Evolutionary conservation across 2,888 invertebrate species (phyloP).

Genomic region (Idaea aversata): DNA sequence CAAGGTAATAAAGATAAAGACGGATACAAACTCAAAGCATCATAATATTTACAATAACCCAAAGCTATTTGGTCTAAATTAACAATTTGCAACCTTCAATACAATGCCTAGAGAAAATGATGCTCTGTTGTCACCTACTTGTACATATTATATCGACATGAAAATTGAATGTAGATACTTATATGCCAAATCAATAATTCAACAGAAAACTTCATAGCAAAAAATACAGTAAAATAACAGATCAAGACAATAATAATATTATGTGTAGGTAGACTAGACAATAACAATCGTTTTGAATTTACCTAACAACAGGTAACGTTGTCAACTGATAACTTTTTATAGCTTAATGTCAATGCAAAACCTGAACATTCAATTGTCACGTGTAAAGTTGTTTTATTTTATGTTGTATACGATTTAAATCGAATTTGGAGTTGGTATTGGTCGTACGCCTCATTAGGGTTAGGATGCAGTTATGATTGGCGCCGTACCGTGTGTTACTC

Average conservation of each 20-base stretch:
- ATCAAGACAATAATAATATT: not conserved
- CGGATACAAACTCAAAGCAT: not conserved
- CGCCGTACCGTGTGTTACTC: conserved; percentile 54
- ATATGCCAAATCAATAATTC: not conserved
- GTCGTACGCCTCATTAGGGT: conserved; percentile 35
- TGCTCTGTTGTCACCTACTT: not conserved
- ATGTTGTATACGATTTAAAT: not conserved
- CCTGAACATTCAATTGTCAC: conserved; percentile 3
- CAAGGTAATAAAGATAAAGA: not conserved
- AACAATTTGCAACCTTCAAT: too few relatives aligned
- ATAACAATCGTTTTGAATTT: not conserved
- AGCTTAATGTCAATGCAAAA: not conserved
- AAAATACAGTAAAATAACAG: not conserved
- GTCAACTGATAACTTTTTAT: not conserved
- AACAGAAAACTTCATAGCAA: not conserved
- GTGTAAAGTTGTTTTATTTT: conserved; percentile 4
- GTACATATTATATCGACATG: not conserved
- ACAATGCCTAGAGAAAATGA: not conserved
- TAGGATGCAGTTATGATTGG: conserved; percentile 55
- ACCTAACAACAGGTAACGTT: not conserved
- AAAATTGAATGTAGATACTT: not conserved
- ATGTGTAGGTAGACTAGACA: not conserved
- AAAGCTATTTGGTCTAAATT: too few relatives aligned
- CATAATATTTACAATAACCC: too few relatives aligned
- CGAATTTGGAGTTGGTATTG: not conserved